Percentiles rank a stretch among this genome's conserved stretches.
Evolutionary conservation across 2,888 invertebrate species (phyloP).

Genomic region (Minunthozetes semirufus): DNA sequence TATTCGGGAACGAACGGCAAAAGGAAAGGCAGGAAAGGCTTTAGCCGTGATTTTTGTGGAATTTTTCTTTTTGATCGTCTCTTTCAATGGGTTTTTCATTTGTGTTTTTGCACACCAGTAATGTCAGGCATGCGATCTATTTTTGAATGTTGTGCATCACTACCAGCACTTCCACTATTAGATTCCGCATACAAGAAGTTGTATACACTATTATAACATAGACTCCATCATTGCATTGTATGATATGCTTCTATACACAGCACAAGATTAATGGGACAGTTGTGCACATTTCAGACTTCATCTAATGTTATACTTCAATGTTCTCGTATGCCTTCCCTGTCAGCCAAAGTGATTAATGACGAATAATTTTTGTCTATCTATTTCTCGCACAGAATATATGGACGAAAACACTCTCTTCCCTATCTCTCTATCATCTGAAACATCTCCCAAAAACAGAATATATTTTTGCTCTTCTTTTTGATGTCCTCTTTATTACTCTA

Average conservation of each 20-base stretch:
- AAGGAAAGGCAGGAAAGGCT: neutral
- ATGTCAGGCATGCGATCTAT: constrained; percentile 27
- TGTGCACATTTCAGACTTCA: constrained; percentile 30
- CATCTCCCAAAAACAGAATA: neutral
- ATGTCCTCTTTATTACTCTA: neutral
- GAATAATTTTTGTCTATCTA: constrained; percentile 16
- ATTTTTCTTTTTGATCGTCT: neutral
- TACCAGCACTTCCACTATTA: neutral
- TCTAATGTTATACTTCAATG: constrained; percentile 30
- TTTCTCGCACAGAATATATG: neutral
- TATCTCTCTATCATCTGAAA: neutral
- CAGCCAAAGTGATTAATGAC: constrained; percentile 27
- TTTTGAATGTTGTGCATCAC: constrained; percentile 17
- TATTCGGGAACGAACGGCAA: neutral
- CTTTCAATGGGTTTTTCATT: constrained; percentile 20
- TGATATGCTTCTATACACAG: constrained; percentile 30
- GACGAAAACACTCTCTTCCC: neutral
- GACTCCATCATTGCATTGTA: constrained; percentile 6
- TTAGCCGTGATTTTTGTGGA: constrained; percentile 6
- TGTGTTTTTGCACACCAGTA: constrained; percentile 20
- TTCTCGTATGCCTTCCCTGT: constrained; percentile 28
- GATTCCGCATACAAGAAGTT: too few species aligned
- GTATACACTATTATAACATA: constrained; percentile 13
- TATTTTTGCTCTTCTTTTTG: neutral
- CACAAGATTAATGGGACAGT: constrained; percentile 27